A percentile compares a stretch with the other conserved stretches of the same genome.
phyloP scores from a whole-genome alignment of 64 coral and sea anemone species.

The Anthopleura sola region DNA sequence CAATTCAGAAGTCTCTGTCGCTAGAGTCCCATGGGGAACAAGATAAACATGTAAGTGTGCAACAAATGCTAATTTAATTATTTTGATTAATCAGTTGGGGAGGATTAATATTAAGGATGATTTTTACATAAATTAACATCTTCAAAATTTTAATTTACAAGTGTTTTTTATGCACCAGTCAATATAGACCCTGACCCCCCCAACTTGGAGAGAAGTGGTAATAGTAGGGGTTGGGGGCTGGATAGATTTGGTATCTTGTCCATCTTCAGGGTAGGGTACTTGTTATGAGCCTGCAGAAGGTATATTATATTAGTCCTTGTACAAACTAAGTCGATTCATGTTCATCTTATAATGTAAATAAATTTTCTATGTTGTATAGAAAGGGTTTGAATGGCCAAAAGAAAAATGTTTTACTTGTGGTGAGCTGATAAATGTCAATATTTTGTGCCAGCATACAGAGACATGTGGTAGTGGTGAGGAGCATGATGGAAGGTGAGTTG shows the following conservation, averaged over 20 bases:
- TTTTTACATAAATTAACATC: too few species aligned
- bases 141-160: too few species aligned
- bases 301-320: not conserved
- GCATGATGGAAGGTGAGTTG: not conserved
- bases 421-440: not conserved
- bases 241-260: not conserved
- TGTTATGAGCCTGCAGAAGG: too few species aligned
- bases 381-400: not conserved
- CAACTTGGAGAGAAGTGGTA: not conserved
- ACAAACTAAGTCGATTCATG: not conserved
- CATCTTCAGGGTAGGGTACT: not conserved
- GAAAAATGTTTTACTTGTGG: not conserved
- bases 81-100: not conserved
- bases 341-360: not conserved
- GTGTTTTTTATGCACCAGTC: too few species aligned
- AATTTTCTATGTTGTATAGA: not conserved
- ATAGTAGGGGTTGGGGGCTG: not conserved
- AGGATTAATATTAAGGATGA: too few species aligned
- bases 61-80: not conserved
- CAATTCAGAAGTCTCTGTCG: slow-evolving; percentile 1
- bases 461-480: not conserved
- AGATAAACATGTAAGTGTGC: not conserved
- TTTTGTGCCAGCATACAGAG: not conserved
- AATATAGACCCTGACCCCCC: too few species aligned
- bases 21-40: not conserved